Evolutionary conservation across 2,888 invertebrate species (phyloP), one percentile per base, ranked within the genome.

Genomic region (Nomada flava): DNA sequence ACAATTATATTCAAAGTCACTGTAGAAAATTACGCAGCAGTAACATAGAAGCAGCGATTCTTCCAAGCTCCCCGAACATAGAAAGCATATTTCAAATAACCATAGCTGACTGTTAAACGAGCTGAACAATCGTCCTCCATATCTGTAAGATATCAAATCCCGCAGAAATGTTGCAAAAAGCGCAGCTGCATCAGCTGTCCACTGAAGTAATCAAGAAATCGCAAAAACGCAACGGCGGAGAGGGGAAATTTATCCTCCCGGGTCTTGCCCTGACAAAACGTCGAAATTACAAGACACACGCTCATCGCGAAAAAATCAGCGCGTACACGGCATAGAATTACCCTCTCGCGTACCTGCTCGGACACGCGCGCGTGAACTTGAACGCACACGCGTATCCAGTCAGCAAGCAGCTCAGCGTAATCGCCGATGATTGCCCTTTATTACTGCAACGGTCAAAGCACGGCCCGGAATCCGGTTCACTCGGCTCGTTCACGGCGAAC

Each of bases 371-470:
- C 63, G 65, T 59, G 67, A 60, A 73, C 67, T 65, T 75, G 62
- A 65, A 78, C 76, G 75, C 76, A 75, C 64, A 77, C 79, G 79
- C 79, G 64, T 70, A 59, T 78, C 65, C 79, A 79, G 70, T 65
- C 79, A 64, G 79, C 88, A 89, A 88, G 88, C 88, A 89, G 88
- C 89, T 88, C 79, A 77, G 87, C 89, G 89, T 92, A 92, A 92
- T 92, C 91, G 91, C 90, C 90, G 91, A 91, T 92, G 92, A 92
- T 92, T 92, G 92, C 91, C 91, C 91, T 92, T 92, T 91, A 92
- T 92, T 92, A 90, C 91, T 82, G 90, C 85, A 91, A 91, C 92
- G 91, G 91, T 91, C 91, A 90, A 91, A 90, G 91, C 90, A 91
- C 88, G 90, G 88, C 86, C 89, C 89, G 91, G 91, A 91, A 92